A percentile compares a stretch with the other conserved stretches of the same genome.
These are phyloP conservation scores for Rhinella marina DNA, from an alignment of 2,797 vertebrate genomes.

Conservation along the genomic window DNA sequence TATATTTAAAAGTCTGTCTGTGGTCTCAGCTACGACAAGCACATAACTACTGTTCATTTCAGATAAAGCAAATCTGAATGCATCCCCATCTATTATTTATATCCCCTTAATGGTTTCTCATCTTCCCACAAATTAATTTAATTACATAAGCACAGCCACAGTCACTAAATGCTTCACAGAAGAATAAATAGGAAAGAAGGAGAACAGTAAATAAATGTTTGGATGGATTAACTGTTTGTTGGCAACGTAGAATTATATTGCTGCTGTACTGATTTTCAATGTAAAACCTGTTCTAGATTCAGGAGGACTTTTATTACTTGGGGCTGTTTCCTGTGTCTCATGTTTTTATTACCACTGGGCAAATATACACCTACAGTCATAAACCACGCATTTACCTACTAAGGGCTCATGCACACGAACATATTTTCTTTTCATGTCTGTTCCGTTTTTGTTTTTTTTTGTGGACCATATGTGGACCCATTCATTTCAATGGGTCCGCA, in stretches of 20 bases:
- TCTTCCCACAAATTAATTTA: slow-evolving; percentile 30
- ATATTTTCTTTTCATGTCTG: too few relatives aligned
- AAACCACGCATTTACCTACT: neutral
- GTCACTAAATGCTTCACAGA: slow-evolving; percentile 16
- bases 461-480: too few relatives aligned
- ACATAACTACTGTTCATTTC: slow-evolving; percentile 41
- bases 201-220: neutral
- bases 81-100: slow-evolving; percentile 30
- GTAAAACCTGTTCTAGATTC: neutral
- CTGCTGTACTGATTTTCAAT: neutral
- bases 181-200: slow-evolving; percentile 19
- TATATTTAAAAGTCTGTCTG: neutral
- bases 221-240: neutral
- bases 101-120: slow-evolving; percentile 11
- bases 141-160: slow-evolving; percentile 6
- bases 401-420: too few relatives aligned
- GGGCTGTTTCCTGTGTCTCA: neutral
- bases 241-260: neutral
- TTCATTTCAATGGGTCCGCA: too few relatives aligned
- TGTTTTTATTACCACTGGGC: neutral
- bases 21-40: neutral
- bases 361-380: neutral
- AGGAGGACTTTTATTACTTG: neutral
- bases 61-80: neutral
- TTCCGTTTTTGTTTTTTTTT: too few relatives aligned